phyloP scores from a whole-genome alignment of 2,797 vertebrate species.

The Sebastes iracundus region DNA sequence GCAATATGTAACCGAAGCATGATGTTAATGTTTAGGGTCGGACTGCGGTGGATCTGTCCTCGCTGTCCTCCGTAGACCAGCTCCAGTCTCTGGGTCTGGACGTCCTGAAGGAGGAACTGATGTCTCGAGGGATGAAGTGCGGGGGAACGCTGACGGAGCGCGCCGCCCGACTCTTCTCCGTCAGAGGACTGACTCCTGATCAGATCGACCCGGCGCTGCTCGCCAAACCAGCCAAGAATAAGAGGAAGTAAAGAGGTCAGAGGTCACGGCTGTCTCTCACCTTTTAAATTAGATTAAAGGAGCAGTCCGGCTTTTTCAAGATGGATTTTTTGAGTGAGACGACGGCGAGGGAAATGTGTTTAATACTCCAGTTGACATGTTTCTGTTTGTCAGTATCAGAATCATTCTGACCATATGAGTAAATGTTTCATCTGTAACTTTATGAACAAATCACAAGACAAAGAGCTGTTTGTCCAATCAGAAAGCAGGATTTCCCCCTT shows the following conservation, averaged over 20 bases:
- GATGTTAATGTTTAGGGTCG: rapidly evolving
- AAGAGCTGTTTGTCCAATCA: neutral
- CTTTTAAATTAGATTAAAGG: no score
- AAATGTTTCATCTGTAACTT: neutral
- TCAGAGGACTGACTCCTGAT: constrained; percentile 81
- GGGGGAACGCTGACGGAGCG: constrained; percentile 92
- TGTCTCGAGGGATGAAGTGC: constrained; percentile 89
- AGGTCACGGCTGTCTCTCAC: neutral
- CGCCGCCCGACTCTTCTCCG: constrained; percentile 86
- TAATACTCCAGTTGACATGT: no score
- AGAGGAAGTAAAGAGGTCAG: constrained; percentile 71
- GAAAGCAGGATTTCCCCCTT: neutral
- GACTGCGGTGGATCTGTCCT: constrained; percentile 75
- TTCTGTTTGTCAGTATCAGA: no score
- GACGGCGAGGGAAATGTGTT: no score
- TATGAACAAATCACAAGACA: neutral
- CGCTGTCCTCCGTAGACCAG: constrained; percentile 74
- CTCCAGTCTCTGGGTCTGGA: constrained; percentile 90
- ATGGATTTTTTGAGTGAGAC: no score
- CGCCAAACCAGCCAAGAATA: constrained; percentile 85
- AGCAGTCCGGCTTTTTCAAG: rapidly evolving
- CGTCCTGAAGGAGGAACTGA: constrained; percentile 86
- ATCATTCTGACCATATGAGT: no score
- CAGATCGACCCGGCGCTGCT: constrained; percentile 87
- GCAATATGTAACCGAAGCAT: no score